Evolutionary conservation across 2,888 invertebrate species (phyloP), one percentile per base, ranked within the genome.

Genomic region (Nomada hirtipes): DNA sequence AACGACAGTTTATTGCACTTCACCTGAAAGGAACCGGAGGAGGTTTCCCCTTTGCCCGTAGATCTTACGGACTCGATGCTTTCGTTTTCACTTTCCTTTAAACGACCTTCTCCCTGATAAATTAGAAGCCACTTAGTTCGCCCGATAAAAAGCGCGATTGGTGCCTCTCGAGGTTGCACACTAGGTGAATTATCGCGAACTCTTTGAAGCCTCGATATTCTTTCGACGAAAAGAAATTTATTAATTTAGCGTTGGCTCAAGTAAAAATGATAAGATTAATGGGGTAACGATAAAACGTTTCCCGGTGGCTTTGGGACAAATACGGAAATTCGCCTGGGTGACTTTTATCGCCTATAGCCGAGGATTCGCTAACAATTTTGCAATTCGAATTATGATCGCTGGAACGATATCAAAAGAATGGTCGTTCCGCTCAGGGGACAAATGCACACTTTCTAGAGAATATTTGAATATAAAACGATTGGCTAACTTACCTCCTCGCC

Each of bases 401-500:
- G 47, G 15, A 47, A 47, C 15, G 47, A 47, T 47, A 15, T 3
- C 11, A 47, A 47, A 15, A 47, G 47, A 15, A 11, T 0, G 47
- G 15, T 15, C 15, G 15, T 47, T 15, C 47, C 13, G 15, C 0
- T 13, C 47, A 0, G 15, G 47, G 3, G 47, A 47, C 47, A 47
- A 15, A 15, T 15, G 15, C 13, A 13, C 47, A 15, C 15, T 47
- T 47, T 47, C 13, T 15, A 47, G 15, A 18, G 20, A n/a, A 53
- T n/a, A 53, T n/a, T 4, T 36, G 36, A 36, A 36, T 36, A 36
- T 7, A 36, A 36, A 36, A 7, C 52, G 42, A 11, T 20, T 20
- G 44, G 57, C 20, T 59, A 20, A 77, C 79, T 94, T 92, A 98
- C 98, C 97, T 98, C 97, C 91, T 97, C 96, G 47, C 97, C 97